These are phyloP conservation scores for Congeria kusceri DNA, from an alignment of 2,888 invertebrate genomes.

Conservation along the genomic window DNA sequence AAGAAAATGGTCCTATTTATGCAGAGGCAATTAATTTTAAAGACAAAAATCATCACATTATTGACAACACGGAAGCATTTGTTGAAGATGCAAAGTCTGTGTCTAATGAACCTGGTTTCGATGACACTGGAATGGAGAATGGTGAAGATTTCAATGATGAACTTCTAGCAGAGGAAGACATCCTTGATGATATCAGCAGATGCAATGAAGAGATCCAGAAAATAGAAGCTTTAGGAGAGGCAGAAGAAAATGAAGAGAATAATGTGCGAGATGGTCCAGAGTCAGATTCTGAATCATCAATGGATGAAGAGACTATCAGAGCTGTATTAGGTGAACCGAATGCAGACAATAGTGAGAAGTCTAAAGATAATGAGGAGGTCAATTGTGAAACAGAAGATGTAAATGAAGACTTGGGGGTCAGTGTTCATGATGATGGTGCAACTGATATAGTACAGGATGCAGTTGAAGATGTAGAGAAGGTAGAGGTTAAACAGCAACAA, in stretches of 20 bases:
- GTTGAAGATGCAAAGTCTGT: background rate
- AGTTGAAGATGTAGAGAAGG: background rate
- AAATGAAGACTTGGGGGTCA: background rate
- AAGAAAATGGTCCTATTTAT: background rate
- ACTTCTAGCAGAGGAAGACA: slow-evolving; percentile 33
- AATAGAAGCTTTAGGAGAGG: slow-evolving; percentile 46
- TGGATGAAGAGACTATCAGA: slow-evolving; percentile 45
- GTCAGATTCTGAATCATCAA: slow-evolving; percentile 45
- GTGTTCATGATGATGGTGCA: background rate
- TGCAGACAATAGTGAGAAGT: slow-evolving; percentile 3
- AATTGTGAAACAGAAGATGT: slow-evolving; percentile 8
- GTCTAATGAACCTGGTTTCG: background rate
- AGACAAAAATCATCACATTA: too few relatives aligned
- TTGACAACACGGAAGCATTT: background rate
- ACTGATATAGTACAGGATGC: slow-evolving; percentile 8
- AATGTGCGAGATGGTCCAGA: slow-evolving; percentile 15
- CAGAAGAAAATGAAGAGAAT: background rate
- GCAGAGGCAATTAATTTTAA: background rate
- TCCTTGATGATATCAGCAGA: slow-evolving; percentile 44
- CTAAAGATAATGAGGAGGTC: background rate
- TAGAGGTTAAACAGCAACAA: slow-evolving; percentile 11
- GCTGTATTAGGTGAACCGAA: background rate
- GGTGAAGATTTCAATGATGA: slow-evolving; percentile 15
- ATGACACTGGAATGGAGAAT: background rate
- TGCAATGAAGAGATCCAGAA: slow-evolving; percentile 53